Evolutionary conservation across 1,140 invertebrate genomes (phyloP), one percentile per base, ranked within the genome.

Genomic region (Bombus waltoni): DNA sequence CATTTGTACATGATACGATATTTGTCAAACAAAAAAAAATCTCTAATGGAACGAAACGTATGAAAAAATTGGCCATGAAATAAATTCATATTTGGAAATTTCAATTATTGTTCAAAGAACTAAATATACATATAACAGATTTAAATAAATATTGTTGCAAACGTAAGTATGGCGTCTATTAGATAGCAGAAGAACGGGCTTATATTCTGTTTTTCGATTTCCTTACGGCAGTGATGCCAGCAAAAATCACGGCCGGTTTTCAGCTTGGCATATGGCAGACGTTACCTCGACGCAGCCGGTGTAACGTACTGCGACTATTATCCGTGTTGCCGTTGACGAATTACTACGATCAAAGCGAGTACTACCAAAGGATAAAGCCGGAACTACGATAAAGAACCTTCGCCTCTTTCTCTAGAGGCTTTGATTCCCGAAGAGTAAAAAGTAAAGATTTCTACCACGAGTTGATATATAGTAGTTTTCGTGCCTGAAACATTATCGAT

Each of bases 211-310:
- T 70, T 87, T 87, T 81, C 65, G 72, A 81, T 80, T 85, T 81
- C 75, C 71, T 79, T 44, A 59, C 47, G 62, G 73, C 38, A 71
- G 22, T 47, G 35, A 32, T 53, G 15, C 72, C n/a, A 65, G 18
- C 76, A 90, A 91, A 92, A 91, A 92, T 92, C 90, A 87, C 87
- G 85, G 87, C 89, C 87, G 91, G 89, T 92, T 92, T 91, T 42
- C 83, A 82, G 80, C 83, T 84, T 66, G 86, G 86, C 92, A 93
- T 91, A 92, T 93, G 92, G 92, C 83, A 92, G 85, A 92, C 91
- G 92, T 93, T 90, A 93, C 92, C 92, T 92, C 72, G 53, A 59
- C 77, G 68, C 66, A 81, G 75, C 81, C 83, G 78, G 73, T 81
- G 78, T 80, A 81, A 40, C 75, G 82, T 86, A 87, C 53, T 62